phyloP scores from a whole-genome alignment of 2,888 invertebrate species.

The Lithosia quadra region DNA sequence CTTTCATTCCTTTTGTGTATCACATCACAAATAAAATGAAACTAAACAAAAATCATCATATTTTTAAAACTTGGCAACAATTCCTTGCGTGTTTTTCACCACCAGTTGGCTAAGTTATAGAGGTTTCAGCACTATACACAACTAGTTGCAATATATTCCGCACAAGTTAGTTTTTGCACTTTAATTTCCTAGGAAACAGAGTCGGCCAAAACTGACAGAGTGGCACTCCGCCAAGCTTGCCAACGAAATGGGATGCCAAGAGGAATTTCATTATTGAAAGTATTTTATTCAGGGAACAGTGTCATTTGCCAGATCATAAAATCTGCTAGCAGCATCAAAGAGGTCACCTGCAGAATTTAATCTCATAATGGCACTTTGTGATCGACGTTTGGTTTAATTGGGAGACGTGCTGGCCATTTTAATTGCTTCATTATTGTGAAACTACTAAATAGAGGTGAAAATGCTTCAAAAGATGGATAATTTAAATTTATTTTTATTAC shows the following conservation, averaged over 20 bases:
- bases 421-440: neutral
- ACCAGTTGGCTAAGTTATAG: slow-evolving; percentile 32
- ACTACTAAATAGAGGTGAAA: slow-evolving; percentile 1
- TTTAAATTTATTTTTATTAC: too few relatives aligned
- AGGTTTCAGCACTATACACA: slow-evolving; percentile 35
- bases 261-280: slow-evolving; percentile 81
- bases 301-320: slow-evolving; percentile 44
- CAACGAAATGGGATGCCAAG: slow-evolving; percentile 62
- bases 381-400: neutral
- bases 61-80: slow-evolving; percentile 27
- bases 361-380: slow-evolving; percentile 15
- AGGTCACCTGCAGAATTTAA: slow-evolving; percentile 38
- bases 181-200: slow-evolving; percentile 54
- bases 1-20: too few relatives aligned
- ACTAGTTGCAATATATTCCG: slow-evolving; percentile 45
- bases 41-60: neutral
- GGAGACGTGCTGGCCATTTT: neutral
- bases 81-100: slow-evolving; percentile 32
- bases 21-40: neutral
- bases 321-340: slow-evolving; percentile 34
- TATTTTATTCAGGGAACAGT: slow-evolving; percentile 60
- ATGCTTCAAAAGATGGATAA: neutral
- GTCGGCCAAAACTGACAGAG: slow-evolving; percentile 65
- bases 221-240: slow-evolving; percentile 75
- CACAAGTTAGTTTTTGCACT: slow-evolving; percentile 54